These are phyloP conservation scores for Amphimedon queenslandica DNA, from an alignment of 37 sponge, comb jelly and placozoan genomes.

Conservation along the genomic window DNA sequence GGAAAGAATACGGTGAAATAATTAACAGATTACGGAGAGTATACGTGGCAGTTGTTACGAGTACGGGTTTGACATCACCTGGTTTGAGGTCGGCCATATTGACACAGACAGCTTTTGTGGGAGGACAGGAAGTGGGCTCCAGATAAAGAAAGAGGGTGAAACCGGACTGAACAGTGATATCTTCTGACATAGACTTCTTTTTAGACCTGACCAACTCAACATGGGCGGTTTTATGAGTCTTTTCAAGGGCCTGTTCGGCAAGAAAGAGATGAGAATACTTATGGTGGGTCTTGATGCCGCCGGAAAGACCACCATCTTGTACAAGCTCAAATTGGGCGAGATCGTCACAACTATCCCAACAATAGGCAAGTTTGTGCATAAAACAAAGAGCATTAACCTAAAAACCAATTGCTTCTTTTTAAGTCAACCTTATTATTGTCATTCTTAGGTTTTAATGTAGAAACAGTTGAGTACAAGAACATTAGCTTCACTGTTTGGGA, in stretches of 20 bases:
- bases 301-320: conserved; percentile 98
- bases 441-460: conserved; percentile 88
- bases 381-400: not conserved
- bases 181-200: not conserved
- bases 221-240: conserved; percentile 76
- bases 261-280: conserved; percentile 98
- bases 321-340: conserved; percentile 98
- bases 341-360: conserved; percentile 99
- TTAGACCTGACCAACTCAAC: not conserved
- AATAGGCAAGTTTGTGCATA: conserved; percentile 61
- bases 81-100: conserved; percentile 11
- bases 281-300: conserved; percentile 99
- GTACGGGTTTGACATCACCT: not conserved
- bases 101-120: no score
- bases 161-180: not conserved
- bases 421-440: not conserved
- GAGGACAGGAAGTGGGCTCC: conserved; percentile 11
- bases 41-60: conserved; percentile 1
- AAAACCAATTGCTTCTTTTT: not conserved
- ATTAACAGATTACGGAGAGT: not conserved
- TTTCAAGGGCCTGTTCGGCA: conserved; percentile 91
- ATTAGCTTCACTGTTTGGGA: conserved; percentile 99
- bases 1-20: no score
- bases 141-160: not conserved
- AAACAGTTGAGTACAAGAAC: conserved; percentile 97